Evolutionary conservation across 2,113 vertebrate genomes (phyloP), one percentile per base, ranked within the genome.

Genomic region (Thomomys bottae): DNA sequence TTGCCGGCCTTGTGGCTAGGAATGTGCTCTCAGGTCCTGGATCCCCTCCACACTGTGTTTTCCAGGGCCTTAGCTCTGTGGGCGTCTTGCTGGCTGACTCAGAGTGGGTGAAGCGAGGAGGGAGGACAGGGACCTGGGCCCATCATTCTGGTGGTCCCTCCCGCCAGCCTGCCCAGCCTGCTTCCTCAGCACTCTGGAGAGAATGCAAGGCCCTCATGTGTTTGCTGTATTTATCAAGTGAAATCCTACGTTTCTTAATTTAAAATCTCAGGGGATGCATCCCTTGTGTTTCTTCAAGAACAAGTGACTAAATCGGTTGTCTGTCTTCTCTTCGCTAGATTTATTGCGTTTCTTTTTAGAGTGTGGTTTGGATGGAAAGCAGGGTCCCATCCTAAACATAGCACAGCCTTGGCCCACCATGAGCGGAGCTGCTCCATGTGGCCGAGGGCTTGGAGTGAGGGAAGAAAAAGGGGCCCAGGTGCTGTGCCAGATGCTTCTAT

Each of bases 271-370:
- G 79, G 61, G 20, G n/a, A 30, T 80, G 86, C 84, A 64, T 77
- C 28, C 36, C 95, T 87, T 59, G n/a, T 64, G 24, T 66, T 66
- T 81, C 76, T 92, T 64, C 76, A 61, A 92, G 77, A 81, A 83
- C 63, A 90, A 59, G 61, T 76, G 70, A 30, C 14, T 88, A 78
- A 84, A 89, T 87, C 24, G 75, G 49, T 81, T 18, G 30, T 59
- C 76, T 77, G 77, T 63, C 34, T 76, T 36, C 28, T 75, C 36
- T 82, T 87, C 75, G 32, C 26, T 84, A 89, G 84, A 87, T 89
- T 94, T 28, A 79, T 95, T 86, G 57, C 73, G 54, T 90, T 92
- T 49, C 71, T 45, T 79, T 87, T 81, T 75, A 61, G 84, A 36
- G 32, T 66, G 18, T 64, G 94, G 76, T 89, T 45, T 78, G 30